Evolutionary conservation across 2,797 vertebrate genomes (phyloP).

Genomic region (Acipenser oxyrinchus): DNA sequence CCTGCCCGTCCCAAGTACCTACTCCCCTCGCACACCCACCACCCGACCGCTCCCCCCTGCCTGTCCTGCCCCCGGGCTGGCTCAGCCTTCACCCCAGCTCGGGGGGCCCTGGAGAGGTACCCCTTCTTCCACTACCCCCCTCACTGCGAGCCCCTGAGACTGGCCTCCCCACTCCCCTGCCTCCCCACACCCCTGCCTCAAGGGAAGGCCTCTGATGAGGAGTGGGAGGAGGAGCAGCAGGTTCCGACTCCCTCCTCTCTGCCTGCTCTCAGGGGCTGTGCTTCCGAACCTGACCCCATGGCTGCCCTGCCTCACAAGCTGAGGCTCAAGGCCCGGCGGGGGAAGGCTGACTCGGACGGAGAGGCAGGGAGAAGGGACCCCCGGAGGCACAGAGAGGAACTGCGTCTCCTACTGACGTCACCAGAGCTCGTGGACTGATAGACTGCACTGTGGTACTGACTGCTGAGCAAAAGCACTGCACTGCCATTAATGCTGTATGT

Average conservation of each 20-base stretch:
- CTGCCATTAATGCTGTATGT: not conserved
- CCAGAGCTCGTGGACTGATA: not conserved
- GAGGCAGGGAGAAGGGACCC: not conserved
- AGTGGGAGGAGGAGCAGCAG: constrained; percentile 48
- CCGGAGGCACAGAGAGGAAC: constrained; percentile 10
- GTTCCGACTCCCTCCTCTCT: constrained; percentile 39
- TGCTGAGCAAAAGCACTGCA: not conserved
- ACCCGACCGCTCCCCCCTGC: not conserved
- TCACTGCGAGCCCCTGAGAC: constrained; percentile 24
- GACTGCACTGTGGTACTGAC: constrained; percentile 35
- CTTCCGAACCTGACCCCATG: constrained; percentile 16
- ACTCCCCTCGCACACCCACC: constrained; percentile 22
- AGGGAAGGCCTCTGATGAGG: constrained; percentile 37
- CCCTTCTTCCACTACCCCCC: constrained; percentile 32
- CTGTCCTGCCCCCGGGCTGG: constrained; percentile 24
- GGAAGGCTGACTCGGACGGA: constrained; percentile 1
- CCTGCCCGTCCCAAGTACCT: constrained; percentile 16
- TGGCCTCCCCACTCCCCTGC: constrained; percentile 29
- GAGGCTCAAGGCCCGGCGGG: constrained; percentile 48
- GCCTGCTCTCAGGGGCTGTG: constrained; percentile 3
- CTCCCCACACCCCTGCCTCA: constrained; percentile 25
- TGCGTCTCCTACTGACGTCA: constrained; percentile 16
- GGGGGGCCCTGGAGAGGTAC: constrained; percentile 35
- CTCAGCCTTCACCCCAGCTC: constrained; percentile 39
- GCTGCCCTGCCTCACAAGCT: constrained; percentile 59